Evolutionary conservation across 2,888 invertebrate species (phyloP), one percentile per base, ranked within the genome.

Genomic region (Trimorus sp.): DNA sequence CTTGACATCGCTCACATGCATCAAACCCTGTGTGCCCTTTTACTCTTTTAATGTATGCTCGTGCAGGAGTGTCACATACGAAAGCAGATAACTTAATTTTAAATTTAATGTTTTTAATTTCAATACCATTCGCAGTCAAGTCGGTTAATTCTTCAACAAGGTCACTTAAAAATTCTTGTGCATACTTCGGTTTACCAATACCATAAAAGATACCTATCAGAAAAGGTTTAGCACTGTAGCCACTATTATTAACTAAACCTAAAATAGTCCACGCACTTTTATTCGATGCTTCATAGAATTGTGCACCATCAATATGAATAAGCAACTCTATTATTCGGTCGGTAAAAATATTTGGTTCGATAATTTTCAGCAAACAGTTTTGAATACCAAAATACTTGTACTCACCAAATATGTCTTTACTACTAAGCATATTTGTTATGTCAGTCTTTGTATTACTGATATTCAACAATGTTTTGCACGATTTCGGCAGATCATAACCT

Each of bases 291-390:
- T 58, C 4, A 37, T 48, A 48, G 7, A 62, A 48, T 8, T 62
- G 48, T 1, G 62, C 26, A 48, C 62, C 53, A 63, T 63, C 63
- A 9, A 63, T 38, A 51, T 63, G 63, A 51, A 63, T 51, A 16
- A 60, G 51, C n/a, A 63, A 36, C 14, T 63, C 15, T 7, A 63
- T 63, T 14, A 15, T 14, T 51, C 14, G n/a, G 5, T 63, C 49
- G 7, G 5, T 63, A 15, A 63, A 62, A 62, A 26, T 9, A 48
- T 62, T 14, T 0, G 62, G 48, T 48, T 62, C 26, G 4, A 62
- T 48, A 26, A 36, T 9, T 6, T 4, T 38, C 5, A 4, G 8
- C n/a, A 58, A 58, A 58, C 58, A 58, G 7, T 36, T 7, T n/a
- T 58, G 37, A 58, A 58, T 7, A 38, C 58, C 58, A n/a, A 58